Conservation (phyloP, 2,113 vertebrate species). For the Nettapus auritus region DNA sequence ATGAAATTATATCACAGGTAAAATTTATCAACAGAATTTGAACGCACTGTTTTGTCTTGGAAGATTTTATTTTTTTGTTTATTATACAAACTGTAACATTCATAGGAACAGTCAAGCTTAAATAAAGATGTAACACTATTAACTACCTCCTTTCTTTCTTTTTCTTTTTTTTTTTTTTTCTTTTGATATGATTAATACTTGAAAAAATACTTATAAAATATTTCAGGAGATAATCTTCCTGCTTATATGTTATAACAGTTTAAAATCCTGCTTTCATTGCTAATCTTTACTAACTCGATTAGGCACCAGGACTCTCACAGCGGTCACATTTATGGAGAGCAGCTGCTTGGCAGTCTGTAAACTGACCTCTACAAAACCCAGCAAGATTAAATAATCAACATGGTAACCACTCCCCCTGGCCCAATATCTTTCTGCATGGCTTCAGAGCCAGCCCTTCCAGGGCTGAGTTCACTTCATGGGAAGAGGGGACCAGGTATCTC, state of each 20-base stretch:
- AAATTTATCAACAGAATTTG: background rate
- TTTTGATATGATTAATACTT: background rate
- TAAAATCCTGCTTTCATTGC: background rate
- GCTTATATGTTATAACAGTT: background rate
- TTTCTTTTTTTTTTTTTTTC: background rate
- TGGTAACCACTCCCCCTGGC: background rate
- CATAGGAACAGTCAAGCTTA: background rate
- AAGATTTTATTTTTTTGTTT: background rate
- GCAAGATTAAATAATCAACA: background rate
- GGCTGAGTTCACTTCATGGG: accelerated
- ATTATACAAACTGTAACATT: background rate
- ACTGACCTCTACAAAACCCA: constrained; percentile 8
- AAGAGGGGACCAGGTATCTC: accelerated
- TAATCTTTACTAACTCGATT: constrained; percentile 35
- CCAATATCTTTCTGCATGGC: background rate
- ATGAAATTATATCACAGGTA: background rate
- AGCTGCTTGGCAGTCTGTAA: constrained; percentile 27
- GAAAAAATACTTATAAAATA: background rate
- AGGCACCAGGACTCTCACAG: accelerated
- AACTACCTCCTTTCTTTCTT: no score
- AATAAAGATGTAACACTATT: background rate
- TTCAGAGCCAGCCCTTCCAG: background rate
- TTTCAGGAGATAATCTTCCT: background rate
- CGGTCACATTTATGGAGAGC: background rate
- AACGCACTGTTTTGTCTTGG: background rate